These are phyloP conservation scores for Acrobasis suavella DNA, from an alignment of 2,888 invertebrate genomes.

Conservation along the genomic window DNA sequence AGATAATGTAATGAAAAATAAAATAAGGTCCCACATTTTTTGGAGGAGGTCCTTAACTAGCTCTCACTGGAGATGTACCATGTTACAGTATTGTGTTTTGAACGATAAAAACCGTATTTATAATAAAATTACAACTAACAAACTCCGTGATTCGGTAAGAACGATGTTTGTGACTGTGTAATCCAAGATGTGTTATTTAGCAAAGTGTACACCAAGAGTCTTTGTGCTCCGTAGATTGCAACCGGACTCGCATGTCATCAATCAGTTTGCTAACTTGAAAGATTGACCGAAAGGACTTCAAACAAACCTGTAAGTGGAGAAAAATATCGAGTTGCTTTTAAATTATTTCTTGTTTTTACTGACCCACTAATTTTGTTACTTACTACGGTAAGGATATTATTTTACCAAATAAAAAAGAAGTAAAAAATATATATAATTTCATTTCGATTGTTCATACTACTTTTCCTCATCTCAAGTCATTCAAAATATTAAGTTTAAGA, in stretches of 20 bases:
- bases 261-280: slow-evolving; percentile 1
- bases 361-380: slow-evolving; percentile 22
- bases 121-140: slow-evolving; percentile 1
- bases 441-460: no score
- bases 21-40: slow-evolving; percentile 53
- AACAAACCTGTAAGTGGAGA: neutral
- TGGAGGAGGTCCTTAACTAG: slow-evolving; percentile 26
- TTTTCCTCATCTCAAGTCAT: no score
- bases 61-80: slow-evolving; percentile 26
- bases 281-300: neutral
- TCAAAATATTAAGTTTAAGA: no score
- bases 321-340: neutral
- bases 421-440: no score
- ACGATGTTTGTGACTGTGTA: slow-evolving; percentile 81
- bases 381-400: neutral
- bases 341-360: neutral
- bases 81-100: slow-evolving; percentile 33
- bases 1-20: slow-evolving; percentile 60
- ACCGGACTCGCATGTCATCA: slow-evolving; percentile 71
- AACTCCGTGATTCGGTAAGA: slow-evolving; percentile 28
- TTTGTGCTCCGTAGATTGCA: slow-evolving; percentile 83
- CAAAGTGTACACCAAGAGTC: slow-evolving; percentile 81
- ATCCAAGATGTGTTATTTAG: slow-evolving; percentile 80
- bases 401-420: no score
- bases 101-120: slow-evolving; percentile 1